Percentiles rank a stretch among this genome's conserved stretches.
phyloP scores from a whole-genome alignment of 1,140 invertebrate genomes.

The Brachystomella parvula region DNA sequence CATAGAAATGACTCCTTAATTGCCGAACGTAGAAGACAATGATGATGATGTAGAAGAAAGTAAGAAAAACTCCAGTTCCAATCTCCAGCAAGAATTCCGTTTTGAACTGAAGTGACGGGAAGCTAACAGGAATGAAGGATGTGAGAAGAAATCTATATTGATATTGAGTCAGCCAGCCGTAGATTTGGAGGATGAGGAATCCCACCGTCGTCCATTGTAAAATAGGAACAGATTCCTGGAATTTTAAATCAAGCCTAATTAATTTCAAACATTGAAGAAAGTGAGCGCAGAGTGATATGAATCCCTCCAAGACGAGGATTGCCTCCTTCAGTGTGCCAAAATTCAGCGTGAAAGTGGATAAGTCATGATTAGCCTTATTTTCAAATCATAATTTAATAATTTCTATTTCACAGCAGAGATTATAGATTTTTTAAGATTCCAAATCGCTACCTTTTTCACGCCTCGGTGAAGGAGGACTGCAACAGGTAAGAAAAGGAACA shows the following conservation, averaged over 20 bases:
- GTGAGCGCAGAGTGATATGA: background rate
- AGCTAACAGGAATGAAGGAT: background rate
- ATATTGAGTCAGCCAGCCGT: background rate
- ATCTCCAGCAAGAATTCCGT: background rate
- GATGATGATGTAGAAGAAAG: background rate
- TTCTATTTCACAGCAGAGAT: too few relatives aligned
- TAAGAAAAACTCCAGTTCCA: background rate
- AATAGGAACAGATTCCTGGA: conserved; percentile 10
- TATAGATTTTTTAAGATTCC: background rate
- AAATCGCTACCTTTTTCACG: conserved; percentile 7
- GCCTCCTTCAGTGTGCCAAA: background rate
- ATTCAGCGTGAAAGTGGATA: background rate
- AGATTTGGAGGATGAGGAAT: background rate
- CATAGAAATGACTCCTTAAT: conserved; percentile 3
- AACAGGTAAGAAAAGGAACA: conserved; percentile 8
- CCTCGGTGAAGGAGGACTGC: background rate
- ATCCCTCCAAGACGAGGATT: background rate
- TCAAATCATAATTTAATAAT: background rate
- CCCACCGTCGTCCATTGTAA: background rate
- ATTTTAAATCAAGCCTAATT: background rate
- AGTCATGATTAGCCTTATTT: background rate
- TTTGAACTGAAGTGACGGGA: background rate
- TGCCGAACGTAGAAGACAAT: background rate
- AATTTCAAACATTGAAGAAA: background rate
- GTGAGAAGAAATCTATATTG: background rate